phyloP scores from a whole-genome alignment of 2,888 invertebrate genomes.

The Tachina grossa region DNA sequence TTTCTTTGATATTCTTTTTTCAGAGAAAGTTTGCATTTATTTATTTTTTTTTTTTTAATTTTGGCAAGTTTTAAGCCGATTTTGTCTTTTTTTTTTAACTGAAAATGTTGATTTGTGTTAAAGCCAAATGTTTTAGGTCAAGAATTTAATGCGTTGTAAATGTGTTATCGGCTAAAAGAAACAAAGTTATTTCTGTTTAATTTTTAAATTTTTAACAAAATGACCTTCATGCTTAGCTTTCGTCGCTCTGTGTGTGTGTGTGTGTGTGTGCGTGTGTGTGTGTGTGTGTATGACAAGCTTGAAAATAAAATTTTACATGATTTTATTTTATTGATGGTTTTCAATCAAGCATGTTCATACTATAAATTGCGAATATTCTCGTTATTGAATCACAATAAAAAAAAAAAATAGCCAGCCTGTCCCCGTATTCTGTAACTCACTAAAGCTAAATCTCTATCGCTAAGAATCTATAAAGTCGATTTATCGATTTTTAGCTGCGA shows the following conservation, averaged over 20 bases:
- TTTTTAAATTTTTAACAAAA: conserved; percentile 35
- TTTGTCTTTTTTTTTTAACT: conserved; percentile 1
- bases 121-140: conserved; percentile 72
- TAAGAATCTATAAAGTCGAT: no score
- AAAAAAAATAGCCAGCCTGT: no score
- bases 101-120: conserved; percentile 55
- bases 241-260: no score
- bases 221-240: conserved; percentile 65
- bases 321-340: conserved; percentile 52
- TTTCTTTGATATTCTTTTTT: conserved; percentile 39
- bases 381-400: conserved; percentile 40
- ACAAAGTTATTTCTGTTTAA: conserved; percentile 22
- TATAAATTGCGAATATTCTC: conserved; percentile 43
- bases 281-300: not conserved
- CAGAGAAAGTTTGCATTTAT: conserved; percentile 77
- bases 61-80: conserved; percentile 28
- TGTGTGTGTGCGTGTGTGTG: not conserved
- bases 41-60: conserved; percentile 29
- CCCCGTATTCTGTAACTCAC: no score
- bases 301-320: conserved; percentile 34
- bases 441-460: no score
- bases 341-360: conserved; percentile 40
- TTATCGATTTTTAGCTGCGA: no score
- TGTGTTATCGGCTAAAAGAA: conserved; percentile 55
- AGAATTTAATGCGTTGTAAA: conserved; percentile 72